Evolutionary conservation across 2,797 vertebrate genomes (phyloP).

Genomic region (Pelochelys cantorii): DNA sequence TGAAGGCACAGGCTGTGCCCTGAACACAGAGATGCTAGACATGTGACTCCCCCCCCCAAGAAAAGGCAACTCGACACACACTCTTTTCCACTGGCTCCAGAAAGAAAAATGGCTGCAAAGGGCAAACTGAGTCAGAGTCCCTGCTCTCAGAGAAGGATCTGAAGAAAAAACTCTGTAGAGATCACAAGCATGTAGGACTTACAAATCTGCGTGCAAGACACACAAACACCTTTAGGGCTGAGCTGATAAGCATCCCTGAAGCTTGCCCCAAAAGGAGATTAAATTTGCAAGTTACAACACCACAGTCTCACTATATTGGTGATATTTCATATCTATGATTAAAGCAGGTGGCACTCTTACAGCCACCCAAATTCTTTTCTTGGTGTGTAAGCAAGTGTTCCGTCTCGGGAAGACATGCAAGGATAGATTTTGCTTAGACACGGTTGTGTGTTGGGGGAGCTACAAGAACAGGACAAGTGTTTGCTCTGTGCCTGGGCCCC

Average conservation of each 20-base stretch:
- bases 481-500: too few species aligned
- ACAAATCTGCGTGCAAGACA: background rate
- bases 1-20: too few species aligned
- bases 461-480: background rate
- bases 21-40: background rate
- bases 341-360: background rate
- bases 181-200: background rate
- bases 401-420: background rate
- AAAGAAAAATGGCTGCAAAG: background rate
- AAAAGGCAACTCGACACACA: background rate
- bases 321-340: background rate
- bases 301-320: background rate
- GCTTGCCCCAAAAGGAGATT: background rate
- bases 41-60: too few species aligned
- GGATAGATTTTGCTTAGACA: background rate
- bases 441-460: too few species aligned
- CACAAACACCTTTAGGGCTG: background rate
- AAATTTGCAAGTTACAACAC: background rate
- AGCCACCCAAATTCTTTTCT: background rate
- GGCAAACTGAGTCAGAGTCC: background rate
- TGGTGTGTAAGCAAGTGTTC: background rate
- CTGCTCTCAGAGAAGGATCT: background rate
- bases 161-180: background rate
- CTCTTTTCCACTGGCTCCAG: background rate
- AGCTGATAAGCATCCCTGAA: background rate